Conservation (phyloP, 2,113 vertebrate genomes). For the Agelaius tricolor region DNA sequence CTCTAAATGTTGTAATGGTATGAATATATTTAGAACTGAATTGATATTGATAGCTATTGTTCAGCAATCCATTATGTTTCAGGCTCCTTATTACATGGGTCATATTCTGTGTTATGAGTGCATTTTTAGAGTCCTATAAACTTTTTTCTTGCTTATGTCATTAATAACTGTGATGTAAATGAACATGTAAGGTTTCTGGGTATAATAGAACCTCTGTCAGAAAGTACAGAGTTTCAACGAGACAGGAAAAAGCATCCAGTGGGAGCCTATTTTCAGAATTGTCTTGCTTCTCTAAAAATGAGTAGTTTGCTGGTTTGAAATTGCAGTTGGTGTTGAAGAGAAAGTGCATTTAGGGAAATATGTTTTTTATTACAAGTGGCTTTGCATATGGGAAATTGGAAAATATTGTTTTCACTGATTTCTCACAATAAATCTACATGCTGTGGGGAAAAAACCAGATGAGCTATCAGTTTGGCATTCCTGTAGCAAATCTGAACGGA, state of each 20-base stretch:
- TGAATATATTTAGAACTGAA: background rate
- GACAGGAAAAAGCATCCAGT: background rate
- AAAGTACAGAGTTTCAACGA: background rate
- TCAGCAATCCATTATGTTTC: background rate
- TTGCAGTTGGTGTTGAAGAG: background rate
- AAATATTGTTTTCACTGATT: background rate
- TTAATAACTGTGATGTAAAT: background rate
- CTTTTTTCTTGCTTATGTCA: background rate
- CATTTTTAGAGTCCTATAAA: background rate
- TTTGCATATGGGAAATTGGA: background rate
- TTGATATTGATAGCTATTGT: background rate
- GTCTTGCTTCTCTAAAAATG: background rate
- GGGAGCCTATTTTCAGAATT: background rate
- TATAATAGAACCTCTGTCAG: background rate
- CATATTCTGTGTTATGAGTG: background rate
- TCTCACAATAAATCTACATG: slow-evolving; percentile 12
- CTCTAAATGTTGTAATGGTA: background rate
- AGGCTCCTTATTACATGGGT: background rate
- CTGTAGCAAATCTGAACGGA: slow-evolving; percentile 1
- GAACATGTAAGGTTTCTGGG: background rate
- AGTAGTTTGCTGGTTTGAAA: background rate
- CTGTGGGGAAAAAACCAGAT: background rate
- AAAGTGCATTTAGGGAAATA: background rate
- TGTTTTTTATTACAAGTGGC: background rate
- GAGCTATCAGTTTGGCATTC: background rate